Evolutionary conservation across 2,113 vertebrate genomes (phyloP).

Genomic region (Malurus alboscapulatus): DNA sequence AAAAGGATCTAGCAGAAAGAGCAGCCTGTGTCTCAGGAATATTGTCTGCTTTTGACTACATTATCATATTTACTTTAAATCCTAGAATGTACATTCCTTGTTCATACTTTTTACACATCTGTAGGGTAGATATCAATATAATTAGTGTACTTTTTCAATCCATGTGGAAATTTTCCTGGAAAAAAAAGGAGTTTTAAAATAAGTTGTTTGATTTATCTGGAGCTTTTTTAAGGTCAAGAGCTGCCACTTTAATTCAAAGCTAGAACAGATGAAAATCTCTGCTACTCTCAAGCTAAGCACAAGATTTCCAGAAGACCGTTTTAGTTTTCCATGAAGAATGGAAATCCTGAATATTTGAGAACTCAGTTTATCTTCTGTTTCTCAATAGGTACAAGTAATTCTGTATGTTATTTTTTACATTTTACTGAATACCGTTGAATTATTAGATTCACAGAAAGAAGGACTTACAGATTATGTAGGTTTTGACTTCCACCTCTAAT

Average conservation of each 20-base stretch:
- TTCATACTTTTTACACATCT: neutral
- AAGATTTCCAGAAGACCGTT: neutral
- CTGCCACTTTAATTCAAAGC: neutral
- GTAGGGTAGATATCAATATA: neutral
- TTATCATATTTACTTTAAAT: neutral
- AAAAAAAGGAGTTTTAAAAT: neutral
- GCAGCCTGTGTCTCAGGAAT: neutral
- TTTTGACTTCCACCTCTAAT: neutral
- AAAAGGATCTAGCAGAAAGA: neutral
- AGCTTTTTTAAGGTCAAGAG: neutral
- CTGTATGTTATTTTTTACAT: neutral
- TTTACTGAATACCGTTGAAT: neutral
- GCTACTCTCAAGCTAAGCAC: neutral
- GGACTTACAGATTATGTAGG: neutral
- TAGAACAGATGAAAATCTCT: neutral
- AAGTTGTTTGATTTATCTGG: neutral
- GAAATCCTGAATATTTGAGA: neutral
- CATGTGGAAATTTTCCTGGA: neutral
- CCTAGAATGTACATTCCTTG: neutral
- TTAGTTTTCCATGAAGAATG: neutral
- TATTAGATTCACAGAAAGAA: neutral
- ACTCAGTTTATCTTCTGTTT: neutral
- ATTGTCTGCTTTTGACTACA: neutral
- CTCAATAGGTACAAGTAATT: neutral
- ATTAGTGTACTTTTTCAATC: neutral